Base-by-base conservation (phyloP, 2,797 vertebrate species). In the Lithobates pipiens region DNA sequence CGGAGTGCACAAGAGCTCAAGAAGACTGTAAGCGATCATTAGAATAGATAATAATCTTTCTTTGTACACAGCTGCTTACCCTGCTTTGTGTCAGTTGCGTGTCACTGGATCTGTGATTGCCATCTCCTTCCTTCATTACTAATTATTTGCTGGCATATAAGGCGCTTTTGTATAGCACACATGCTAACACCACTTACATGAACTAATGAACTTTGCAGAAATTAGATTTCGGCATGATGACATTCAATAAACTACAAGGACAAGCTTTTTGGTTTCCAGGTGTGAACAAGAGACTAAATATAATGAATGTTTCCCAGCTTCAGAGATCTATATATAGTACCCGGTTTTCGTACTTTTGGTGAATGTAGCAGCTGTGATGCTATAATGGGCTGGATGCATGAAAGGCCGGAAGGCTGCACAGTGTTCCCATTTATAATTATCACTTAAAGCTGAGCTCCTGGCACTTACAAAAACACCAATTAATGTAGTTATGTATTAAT, bases 61-160 rank as follows among this genome's bases (percentile, higher is more conserved):
- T 73, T 74, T 77, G 69, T 83, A 83, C 75, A 83, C 80, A 86
- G 85, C 85, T 86, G 85, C 85, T 78, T 83, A 82, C 68, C 75
- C 54, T 54, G 50, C 18, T 82, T 34, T 67, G 65, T 77, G 74
- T 86, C 74, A 86, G 39, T 72, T 83, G 29, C 83, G 36, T 86
- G 61, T 78, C 80, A 78, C 54, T 74, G 69, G 34, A 69, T 70
- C 67, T 50, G 34, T 77, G 79, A 82, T 72, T 82, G 80, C 71
- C 74, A 77, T 86, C 65, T 73, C 15, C 75, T 82, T 42, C 36
- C 6, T 74, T 46, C 27, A 63, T 54, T 72, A 25, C 54, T 86
- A 79, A 87, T 87, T 73, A 83, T 74, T 57, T 67, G 39, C 67
- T 50, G n/a, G 57, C 44, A 74, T 54, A 82, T 82, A 54, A 73